Conservation (phyloP, 2,113 vertebrate species). For the Chrysochloris asiatica region DNA sequence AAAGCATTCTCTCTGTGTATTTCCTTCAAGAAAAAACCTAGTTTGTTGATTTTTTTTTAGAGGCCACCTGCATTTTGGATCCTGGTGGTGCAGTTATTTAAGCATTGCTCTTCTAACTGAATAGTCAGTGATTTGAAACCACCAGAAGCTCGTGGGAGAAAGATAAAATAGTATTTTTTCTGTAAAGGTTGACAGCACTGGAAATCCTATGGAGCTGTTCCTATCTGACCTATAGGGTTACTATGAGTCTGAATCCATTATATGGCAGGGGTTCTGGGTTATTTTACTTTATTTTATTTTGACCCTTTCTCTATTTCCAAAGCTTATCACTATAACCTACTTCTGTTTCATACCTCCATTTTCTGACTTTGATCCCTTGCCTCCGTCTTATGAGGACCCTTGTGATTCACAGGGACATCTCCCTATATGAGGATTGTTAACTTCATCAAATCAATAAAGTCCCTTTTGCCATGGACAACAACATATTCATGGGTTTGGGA, state of each 20-base stretch:
- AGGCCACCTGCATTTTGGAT: neutral
- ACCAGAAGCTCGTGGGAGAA: too few species aligned
- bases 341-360: neutral
- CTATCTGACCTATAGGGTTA: too few species aligned
- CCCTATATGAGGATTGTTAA: neutral
- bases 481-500: neutral
- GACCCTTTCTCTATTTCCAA: neutral
- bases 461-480: neutral
- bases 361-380: neutral
- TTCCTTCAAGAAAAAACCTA: neutral
- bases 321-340: rapidly evolving
- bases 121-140: too few species aligned
- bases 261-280: too few species aligned
- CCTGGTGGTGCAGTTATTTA: too few species aligned
- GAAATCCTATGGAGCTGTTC: too few species aligned
- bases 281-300: too few species aligned
- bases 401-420: neutral
- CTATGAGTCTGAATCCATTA: too few species aligned
- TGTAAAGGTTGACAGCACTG: too few species aligned
- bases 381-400: rapidly evolving
- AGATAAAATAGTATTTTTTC: too few species aligned
- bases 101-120: too few species aligned
- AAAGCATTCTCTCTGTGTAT: neutral
- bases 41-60: neutral
- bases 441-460: neutral